Conservation (phyloP, 2,888 invertebrate species). For the Limnephilus marmoratus region DNA sequence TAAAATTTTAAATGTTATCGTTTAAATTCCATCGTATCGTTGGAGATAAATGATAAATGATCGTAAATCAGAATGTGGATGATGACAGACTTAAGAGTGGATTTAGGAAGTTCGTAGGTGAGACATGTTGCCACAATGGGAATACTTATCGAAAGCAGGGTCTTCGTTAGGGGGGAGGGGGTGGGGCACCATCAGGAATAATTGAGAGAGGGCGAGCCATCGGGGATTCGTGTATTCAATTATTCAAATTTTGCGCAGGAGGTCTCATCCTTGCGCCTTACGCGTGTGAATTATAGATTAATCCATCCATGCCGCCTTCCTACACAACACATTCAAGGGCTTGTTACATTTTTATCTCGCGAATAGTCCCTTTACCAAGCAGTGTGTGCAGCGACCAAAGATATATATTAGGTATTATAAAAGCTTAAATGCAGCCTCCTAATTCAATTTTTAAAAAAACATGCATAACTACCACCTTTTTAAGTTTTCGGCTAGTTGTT, state of each 20-base stretch:
- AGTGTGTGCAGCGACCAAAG: neutral
- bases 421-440: neutral
- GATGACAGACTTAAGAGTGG: neutral
- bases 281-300: conserved; percentile 63
- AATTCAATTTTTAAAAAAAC: too few species aligned
- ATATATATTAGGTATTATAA: neutral
- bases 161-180: conserved; percentile 25
- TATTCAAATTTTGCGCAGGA: conserved; percentile 64
- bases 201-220: conserved; percentile 56
- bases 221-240: conserved; percentile 64
- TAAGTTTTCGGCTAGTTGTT: too few species aligned
- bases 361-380: neutral
- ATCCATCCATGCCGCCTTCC: conserved; percentile 48
- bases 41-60: neutral
- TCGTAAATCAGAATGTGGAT: neutral
- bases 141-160: conserved; percentile 29
- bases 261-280: conserved; percentile 64
- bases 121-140: conserved; percentile 15
- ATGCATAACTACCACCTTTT: too few species aligned
- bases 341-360: conserved; percentile 18
- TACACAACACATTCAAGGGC: conserved; percentile 6
- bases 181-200: conserved; percentile 47
- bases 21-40: neutral
- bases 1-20: neutral
- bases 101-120: neutral